Evolutionary conservation across 2,888 invertebrate species (phyloP), one percentile per base, ranked within the genome.

Genomic region (Stegophylla sp.): DNA sequence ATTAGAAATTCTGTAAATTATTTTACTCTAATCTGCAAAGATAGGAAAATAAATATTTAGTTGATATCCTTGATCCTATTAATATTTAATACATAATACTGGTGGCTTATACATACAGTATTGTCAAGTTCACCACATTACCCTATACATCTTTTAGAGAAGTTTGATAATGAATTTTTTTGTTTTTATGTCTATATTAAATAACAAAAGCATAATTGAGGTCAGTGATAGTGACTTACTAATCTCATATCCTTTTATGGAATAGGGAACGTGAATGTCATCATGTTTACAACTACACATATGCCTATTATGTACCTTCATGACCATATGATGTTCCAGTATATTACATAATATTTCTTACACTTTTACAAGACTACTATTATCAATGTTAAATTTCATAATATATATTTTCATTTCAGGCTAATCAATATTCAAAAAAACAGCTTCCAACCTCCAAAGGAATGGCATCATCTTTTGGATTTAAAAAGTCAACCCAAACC

Each of bases 401-500:
- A 34, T 26, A 34, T 15, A 0, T 56, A 41, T 48, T 48, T 69
- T 20, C n/a, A 9, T 79, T 61, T 69, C 34, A 69, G 79, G 69
- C 79, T 23, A 79, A 71, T 15, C 71, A 71, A 48, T 69, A 34
- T 63, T 17, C 15, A 41, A 71, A 79, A 61, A 79, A n/a, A 26
- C 79, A 61, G 51, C 23, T 26, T 23, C 88, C 90, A 85, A 89
- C 88, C 81, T 90, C 90, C 82, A 90, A 91, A 83, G 94, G 94
- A 73, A 92, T 93, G 83, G 92, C 94, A 82, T 94, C 93, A 86
- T 94, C 94, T 63, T 94, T 94, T 86, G 94, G 94, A 69, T 94
- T 94, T 87, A 91, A 92, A 73, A 90, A 92, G 81, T 89, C 90
- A 63, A 86, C 87, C 61, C 88, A 89, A 53, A 89, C 89, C n/a